These are phyloP conservation scores for Scolopax rusticola DNA, from an alignment of 2,797 vertebrate genomes.

Conservation along the genomic window DNA sequence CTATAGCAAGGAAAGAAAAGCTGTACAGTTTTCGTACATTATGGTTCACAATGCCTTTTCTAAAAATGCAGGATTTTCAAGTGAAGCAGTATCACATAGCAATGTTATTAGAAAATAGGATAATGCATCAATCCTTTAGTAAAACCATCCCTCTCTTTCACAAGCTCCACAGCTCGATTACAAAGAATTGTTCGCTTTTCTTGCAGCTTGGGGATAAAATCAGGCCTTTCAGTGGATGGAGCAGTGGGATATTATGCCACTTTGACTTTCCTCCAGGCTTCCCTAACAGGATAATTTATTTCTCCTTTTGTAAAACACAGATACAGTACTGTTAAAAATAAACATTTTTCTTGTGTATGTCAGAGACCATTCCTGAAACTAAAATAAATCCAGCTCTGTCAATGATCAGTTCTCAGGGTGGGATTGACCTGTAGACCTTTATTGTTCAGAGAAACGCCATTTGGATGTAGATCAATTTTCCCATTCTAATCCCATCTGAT, in stretches of 20 bases:
- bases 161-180: not conserved
- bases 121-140: not conserved
- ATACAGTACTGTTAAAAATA: not conserved
- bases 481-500: not conserved
- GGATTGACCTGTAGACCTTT: not conserved
- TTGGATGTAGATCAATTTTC: conserved; percentile 19
- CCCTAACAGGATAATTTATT: not conserved
- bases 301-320: not conserved
- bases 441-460: not conserved
- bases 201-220: conserved; percentile 65
- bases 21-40: not conserved
- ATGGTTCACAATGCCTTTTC: conserved; percentile 25
- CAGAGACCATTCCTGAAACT: not conserved
- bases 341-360: not conserved
- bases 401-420: not conserved
- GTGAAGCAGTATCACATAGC: conserved; percentile 28
- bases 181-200: conserved; percentile 24
- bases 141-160: not conserved
- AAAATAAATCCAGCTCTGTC: conserved; percentile 4
- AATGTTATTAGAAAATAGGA: not conserved
- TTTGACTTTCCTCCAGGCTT: not conserved
- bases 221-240: not conserved
- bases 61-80: not conserved
- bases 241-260: not conserved
- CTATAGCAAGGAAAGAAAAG: not conserved